Evolutionary conservation across 2,888 invertebrate genomes (phyloP).

Genomic region (Saturnia pavonia): DNA sequence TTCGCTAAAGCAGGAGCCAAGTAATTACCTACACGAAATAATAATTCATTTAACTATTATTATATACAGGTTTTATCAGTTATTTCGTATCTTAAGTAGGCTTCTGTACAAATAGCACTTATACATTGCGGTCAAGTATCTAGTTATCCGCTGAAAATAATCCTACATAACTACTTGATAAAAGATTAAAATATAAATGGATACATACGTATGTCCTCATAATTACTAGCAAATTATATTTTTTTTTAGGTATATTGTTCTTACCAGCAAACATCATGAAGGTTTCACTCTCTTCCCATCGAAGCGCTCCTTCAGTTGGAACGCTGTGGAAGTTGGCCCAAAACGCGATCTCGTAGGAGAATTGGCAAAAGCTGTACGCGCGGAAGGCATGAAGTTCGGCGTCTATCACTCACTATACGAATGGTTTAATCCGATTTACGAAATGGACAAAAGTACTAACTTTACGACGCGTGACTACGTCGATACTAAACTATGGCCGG

Average conservation of each 20-base stretch:
- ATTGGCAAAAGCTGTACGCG: slow-evolving; percentile 85
- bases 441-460: slow-evolving; percentile 84
- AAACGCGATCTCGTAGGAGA: slow-evolving; percentile 90
- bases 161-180: background rate
- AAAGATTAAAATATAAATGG: background rate
- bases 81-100: background rate
- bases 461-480: slow-evolving; percentile 86
- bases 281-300: slow-evolving; percentile 94
- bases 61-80: background rate
- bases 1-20: slow-evolving; percentile 93
- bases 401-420: slow-evolving; percentile 93
- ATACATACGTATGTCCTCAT: background rate
- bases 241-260: slow-evolving; percentile 78
- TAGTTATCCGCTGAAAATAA: background rate
- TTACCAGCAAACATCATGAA: slow-evolving; percentile 95
- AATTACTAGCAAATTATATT: background rate
- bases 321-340: slow-evolving; percentile 89
- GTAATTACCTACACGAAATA: slow-evolving; percentile 60
- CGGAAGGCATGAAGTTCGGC: slow-evolving; percentile 87
- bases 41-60: no score
- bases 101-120: background rate
- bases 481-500: slow-evolving; percentile 87
- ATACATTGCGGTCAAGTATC: background rate
- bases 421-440: slow-evolving; percentile 93
- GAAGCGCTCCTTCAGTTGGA: slow-evolving; percentile 91